A percentile compares a stretch with the other conserved stretches of the same genome.
Evolutionary conservation across 2,797 vertebrate genomes (phyloP).

Genomic region (Poliocrania exsul): DNA sequence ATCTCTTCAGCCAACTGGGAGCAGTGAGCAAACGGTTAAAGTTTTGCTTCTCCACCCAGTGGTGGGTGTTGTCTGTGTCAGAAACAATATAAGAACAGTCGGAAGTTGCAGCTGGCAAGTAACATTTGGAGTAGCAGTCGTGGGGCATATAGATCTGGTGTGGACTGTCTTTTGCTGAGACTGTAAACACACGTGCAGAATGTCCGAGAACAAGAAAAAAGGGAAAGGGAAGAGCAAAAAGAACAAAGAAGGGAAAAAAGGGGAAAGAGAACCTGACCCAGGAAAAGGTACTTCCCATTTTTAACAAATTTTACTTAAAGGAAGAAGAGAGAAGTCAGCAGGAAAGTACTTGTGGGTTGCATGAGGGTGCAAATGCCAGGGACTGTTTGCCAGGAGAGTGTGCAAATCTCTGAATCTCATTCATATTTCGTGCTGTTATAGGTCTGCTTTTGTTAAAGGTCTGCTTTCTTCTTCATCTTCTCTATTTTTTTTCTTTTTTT

Average conservation of each 20-base stretch:
- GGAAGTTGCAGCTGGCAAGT: conserved; percentile 77
- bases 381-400: conserved; percentile 1
- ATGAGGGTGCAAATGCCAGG: conserved; percentile 41
- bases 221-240: conserved; percentile 79
- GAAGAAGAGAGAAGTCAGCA: conserved; percentile 50
- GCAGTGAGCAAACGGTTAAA: conserved; percentile 80
- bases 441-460: conserved; percentile 17
- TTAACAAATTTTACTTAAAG: conserved; percentile 65
- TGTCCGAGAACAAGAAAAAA: conserved; percentile 79
- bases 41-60: conserved; percentile 78
- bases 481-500: not conserved
- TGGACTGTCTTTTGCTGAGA: conserved; percentile 61
- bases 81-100: conserved; percentile 80
- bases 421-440: conserved; percentile 16
- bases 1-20: conserved; percentile 35
- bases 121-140: conserved; percentile 65
- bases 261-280: conserved; percentile 75
- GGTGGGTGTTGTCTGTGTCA: conserved; percentile 81
- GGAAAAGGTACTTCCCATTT: conserved; percentile 80
- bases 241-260: conserved; percentile 77
- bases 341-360: conserved; percentile 36
- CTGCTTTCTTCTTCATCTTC: not conserved
- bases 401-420: conserved; percentile 45
- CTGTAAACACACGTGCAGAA: conserved; percentile 71
- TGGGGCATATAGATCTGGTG: conserved; percentile 68